Evolutionary conservation across 1,140 invertebrate genomes (phyloP).

Genomic region (Cotesia chilonis): DNA sequence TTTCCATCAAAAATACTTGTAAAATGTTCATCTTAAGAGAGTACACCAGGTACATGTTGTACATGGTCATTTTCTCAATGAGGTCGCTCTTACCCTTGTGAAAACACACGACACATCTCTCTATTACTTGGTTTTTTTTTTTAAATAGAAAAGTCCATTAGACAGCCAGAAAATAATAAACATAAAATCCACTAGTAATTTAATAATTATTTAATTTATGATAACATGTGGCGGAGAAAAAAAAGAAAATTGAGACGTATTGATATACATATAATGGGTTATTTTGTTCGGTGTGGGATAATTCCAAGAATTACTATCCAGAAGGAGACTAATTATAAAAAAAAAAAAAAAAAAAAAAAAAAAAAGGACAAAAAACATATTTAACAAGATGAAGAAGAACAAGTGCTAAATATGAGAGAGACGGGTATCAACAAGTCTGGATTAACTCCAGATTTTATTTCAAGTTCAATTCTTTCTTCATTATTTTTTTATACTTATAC

Average conservation of each 20-base stretch:
- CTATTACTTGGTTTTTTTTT: background rate
- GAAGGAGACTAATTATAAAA: too few species aligned
- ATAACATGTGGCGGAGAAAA: too few species aligned
- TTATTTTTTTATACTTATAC: background rate
- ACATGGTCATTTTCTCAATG: conserved; percentile 34
- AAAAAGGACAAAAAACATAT: too few species aligned
- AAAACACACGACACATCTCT: conserved; percentile 12
- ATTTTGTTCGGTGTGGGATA: too few species aligned
- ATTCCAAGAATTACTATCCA: too few species aligned
- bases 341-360: too few species aligned
- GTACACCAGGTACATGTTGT: background rate
- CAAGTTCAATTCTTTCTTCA: background rate
- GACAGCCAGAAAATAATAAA: too few species aligned
- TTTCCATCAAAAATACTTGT: background rate
- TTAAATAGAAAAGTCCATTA: background rate
- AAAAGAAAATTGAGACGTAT: too few species aligned
- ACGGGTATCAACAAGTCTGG: background rate
- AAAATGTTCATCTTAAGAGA: background rate
- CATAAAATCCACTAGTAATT: too few species aligned
- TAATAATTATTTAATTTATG: too few species aligned
- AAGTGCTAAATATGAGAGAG: background rate
- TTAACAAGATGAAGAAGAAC: too few species aligned
- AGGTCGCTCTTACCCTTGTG: conserved; percentile 28
- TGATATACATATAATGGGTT: too few species aligned
- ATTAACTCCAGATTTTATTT: conserved; percentile 11